A percentile compares a stretch with the other conserved stretches of the same genome.
phyloP scores from a whole-genome alignment of 2,888 invertebrate genomes.

The Junonia oenone region DNA sequence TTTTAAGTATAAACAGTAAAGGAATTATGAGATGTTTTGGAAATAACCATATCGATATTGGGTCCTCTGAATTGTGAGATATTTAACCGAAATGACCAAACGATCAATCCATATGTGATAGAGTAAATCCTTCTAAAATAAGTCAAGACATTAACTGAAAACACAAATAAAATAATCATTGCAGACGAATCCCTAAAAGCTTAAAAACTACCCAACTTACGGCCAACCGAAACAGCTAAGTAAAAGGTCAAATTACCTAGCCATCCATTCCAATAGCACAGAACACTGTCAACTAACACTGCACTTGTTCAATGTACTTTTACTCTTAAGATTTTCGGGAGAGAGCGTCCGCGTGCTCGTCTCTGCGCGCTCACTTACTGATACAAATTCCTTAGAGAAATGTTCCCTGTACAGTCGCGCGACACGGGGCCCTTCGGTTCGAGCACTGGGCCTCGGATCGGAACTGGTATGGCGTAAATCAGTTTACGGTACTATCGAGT shows the following conservation, averaged over 20 bases:
- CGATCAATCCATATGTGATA: neutral
- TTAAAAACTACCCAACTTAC: neutral
- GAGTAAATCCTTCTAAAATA: neutral
- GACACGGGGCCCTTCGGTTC: slow-evolving; percentile 44
- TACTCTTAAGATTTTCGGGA: slow-evolving; percentile 40
- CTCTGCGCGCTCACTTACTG: slow-evolving; percentile 59
- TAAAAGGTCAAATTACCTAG: slow-evolving; percentile 32
- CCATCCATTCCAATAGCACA: slow-evolving; percentile 44
- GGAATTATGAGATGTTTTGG: no score
- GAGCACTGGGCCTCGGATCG: slow-evolving; percentile 10
- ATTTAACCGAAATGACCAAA: no score
- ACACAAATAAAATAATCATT: neutral
- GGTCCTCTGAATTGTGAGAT: no score
- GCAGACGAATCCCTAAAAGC: neutral
- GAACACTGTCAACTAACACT: slow-evolving; percentile 35
- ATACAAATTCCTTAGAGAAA: slow-evolving; percentile 66
- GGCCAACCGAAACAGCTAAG: neutral
- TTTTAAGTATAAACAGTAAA: no score
- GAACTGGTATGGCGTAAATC: slow-evolving; percentile 25
- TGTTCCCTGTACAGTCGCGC: slow-evolving; percentile 67
- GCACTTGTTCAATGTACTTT: slow-evolving; percentile 36
- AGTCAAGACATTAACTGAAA: neutral
- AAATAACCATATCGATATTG: no score
- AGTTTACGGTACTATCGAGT: slow-evolving; percentile 23
- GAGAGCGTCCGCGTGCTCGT: slow-evolving; percentile 42